phyloP scores from a whole-genome alignment of 2,113 vertebrate genomes.

The Balaeniceps rex region DNA sequence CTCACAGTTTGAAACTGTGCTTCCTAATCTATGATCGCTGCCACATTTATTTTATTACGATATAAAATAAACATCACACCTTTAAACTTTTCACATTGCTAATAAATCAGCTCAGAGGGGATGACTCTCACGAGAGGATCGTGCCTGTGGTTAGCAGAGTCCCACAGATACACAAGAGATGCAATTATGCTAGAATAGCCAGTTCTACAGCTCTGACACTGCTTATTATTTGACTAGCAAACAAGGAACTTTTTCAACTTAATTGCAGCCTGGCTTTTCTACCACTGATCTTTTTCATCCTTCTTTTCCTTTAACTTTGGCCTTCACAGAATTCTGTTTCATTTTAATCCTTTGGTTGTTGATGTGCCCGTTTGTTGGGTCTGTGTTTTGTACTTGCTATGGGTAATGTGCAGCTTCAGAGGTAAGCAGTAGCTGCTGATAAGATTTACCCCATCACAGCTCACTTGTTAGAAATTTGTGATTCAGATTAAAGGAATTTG shows the following conservation, averaged over 20 bases:
- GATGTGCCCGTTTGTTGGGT: not conserved
- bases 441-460: not conserved
- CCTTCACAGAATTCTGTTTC: not conserved
- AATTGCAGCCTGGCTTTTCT: constrained; percentile 37
- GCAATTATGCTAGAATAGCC: constrained; percentile 43
- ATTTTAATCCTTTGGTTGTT: not conserved
- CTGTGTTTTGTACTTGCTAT: not conserved
- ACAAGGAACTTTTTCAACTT: constrained; percentile 56
- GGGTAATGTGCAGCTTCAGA: not conserved
- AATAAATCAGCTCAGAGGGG: constrained; percentile 49
- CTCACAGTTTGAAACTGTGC: not conserved
- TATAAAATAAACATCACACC: constrained; percentile 50
- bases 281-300: constrained; percentile 1
- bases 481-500: not conserved
- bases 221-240: constrained; percentile 53
- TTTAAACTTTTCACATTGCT: constrained; percentile 24
- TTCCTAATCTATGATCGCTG: not conserved
- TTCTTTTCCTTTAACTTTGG: not conserved
- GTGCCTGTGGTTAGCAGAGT: not conserved
- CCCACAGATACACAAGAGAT: constrained; percentile 53
- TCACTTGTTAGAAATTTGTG: not conserved
- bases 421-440: not conserved
- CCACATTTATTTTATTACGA: not conserved
- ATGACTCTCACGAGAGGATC: constrained; percentile 32
- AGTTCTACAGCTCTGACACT: constrained; percentile 1